Evolutionary conservation across 2,888 invertebrate species (phyloP), one percentile per base, ranked within the genome.

Genomic region (Hoplodrina blanda): DNA sequence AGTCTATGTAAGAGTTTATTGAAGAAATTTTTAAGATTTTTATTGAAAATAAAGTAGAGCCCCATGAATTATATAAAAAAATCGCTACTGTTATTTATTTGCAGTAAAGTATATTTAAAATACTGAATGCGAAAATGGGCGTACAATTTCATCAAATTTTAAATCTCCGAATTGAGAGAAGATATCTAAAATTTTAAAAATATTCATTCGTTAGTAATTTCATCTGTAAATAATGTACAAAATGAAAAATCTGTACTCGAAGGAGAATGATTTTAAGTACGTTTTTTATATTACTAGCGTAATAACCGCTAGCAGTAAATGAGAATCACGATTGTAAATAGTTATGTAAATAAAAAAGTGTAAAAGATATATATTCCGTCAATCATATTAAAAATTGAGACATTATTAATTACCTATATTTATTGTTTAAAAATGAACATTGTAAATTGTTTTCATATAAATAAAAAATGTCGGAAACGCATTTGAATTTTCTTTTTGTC

Each of bases 381-480:
- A 95, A 84, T 92, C 93, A 85, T 91, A 90, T 89, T 91, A 88
- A 90, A 71, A 73, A 92, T 91, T 93, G 91, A 91, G 82, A 92
- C 74, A 85, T 85, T 88, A 91, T 91, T 91, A 89, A 89, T 90
- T 91, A 90, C 86, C 88, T 90, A 91, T 93, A 93, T 94, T 91
- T 94, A 95, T 95, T 92, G 92, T 94, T 95, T 94, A 89, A 93
- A 93, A 91, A 85, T 85, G 85, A 91, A 92, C 85, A 93, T 92
- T 94, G 92, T 94, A 93, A 92, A 92, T 92, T 93, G 93, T 95
- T 95, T 95, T 95, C 93, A 93, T 94, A 94, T 94, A 88, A 94
- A 91, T 92, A 91, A 94, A 95, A 92, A 91, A 89, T 86, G 84
- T 90, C 87, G 76, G 81, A 90, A 89, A 85, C 70, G 73, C 70